Base-by-base conservation (phyloP, 2,888 invertebrate species). In the Polymixis lichenea region DNA sequence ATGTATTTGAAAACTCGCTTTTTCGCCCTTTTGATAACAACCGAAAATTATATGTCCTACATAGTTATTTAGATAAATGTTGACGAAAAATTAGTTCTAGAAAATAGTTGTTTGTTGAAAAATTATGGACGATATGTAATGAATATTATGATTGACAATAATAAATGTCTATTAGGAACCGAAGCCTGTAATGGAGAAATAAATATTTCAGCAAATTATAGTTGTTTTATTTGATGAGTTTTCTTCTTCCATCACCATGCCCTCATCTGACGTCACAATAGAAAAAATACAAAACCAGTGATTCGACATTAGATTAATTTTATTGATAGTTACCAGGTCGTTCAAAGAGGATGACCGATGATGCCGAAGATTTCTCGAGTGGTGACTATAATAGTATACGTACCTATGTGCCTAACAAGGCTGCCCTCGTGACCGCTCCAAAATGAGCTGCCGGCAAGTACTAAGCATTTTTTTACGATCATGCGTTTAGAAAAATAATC, bases 81-180 rank as follows among this genome's bases (percentile, higher is more conserved):
- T 86, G 61, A 74, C 9, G n/a, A 83, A 75, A 67, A 66, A 67
- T 72, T 75, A 74, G 58, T 79, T 74, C 56, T 85, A 56, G 62
- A 46, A 82, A 25, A 68, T 60, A 66, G 77, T 82, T 80, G 82
- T 87, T 77, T 73, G 83, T 85, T 87, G 84, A 85, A 86, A 84
- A 86, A 87, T n/a, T 72, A 72, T 64, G 72, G 53, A 83, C 75
- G 80, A 74, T 68, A 69, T 78, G 69, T 56, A 69, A 80, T 76
- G 62, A 66, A 66, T 80, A 87, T 90, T 92, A 92, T 93, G 86
- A 93, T 93, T 94, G 96, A 96, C 95, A 96, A 96, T 95, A 95
- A 96, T 94, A 91, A 91, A 92, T 94, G 93, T 95, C 92, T 95
- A 92, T 92, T 91, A 84, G 75, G 88, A 81, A 77, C 25, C 85